Base-by-base conservation (phyloP, 2,113 vertebrate genomes). In the Poeciliopsis retropinna region DNA sequence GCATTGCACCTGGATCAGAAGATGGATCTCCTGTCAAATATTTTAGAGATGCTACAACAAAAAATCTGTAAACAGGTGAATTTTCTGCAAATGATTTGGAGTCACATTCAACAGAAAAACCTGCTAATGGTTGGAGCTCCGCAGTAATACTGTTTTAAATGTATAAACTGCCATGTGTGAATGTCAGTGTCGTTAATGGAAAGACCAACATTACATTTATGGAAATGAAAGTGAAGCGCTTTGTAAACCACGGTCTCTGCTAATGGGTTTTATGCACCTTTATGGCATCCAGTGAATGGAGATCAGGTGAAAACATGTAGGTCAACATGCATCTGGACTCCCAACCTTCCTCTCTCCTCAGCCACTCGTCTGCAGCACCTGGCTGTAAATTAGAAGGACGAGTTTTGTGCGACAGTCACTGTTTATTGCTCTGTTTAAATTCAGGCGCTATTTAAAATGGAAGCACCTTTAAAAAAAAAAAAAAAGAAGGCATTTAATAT, bases 161-260 rank as follows among this genome's bases (percentile, higher is more conserved):
- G 22, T 54, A 10, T 57, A n/a, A 57, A 92, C 91, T 80, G 90
- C 84, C 72, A 87, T 77, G 85, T 83, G 87, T 73, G 89, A 90
- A 95, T 94, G 91, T 94, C 93, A 93, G 91, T n/a, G 51, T 57
- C 7, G 94, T 93, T 93, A 94, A 93, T 93, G 90, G 71, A 87
- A 83, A 78, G 79, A 89, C 83, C 90, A 92, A 91, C 82, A 84
- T 80, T 85, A 84, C 88, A 91, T 93, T 94, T 92, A 94, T 92
- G 91, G 90, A 94, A 94, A 94, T 94, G 91, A 78, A 82, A 90
- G 85, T 85, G 88, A 91, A 91, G 85, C 85, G 92, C 92, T 92
- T 87, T 91, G 91, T 94, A 94, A 93, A 92, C 81, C 71, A 47
- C 60, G 77, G 83, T 85, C 79, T 85, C 68, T 25, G 73, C 86